A percentile compares a stretch with the other conserved stretches of the same genome.
These are phyloP conservation scores for Bufo bufo DNA, from an alignment of 2,113 vertebrate genomes.

Conservation along the genomic window DNA sequence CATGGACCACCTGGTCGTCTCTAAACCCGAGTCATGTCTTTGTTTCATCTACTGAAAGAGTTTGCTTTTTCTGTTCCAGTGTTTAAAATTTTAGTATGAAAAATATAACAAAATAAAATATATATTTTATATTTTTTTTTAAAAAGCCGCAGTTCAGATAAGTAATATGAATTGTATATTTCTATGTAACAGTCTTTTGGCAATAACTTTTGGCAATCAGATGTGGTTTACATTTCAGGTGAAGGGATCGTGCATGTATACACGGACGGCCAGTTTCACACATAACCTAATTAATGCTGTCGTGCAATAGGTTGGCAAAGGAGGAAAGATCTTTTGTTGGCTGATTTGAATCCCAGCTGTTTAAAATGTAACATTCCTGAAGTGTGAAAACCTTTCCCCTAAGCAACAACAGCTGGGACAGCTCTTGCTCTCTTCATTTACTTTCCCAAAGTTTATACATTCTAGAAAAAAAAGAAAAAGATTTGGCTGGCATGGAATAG, in stretches of 20 bases:
- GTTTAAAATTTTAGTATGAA: neutral
- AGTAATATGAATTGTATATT: conserved; percentile 15
- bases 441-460: conserved; percentile 45
- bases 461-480: conserved; percentile 16
- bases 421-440: conserved; percentile 48
- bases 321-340: conserved; percentile 36
- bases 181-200: conserved; percentile 11
- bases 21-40: neutral
- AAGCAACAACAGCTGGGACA: conserved; percentile 56
- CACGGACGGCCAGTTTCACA: conserved; percentile 13
- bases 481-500: conserved; percentile 15
- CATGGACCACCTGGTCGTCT: conserved; percentile 21
- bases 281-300: conserved; percentile 47
- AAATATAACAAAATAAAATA: neutral
- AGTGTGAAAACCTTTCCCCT: conserved; percentile 51
- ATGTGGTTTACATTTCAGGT: conserved; percentile 25
- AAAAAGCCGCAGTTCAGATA: neutral
- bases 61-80: neutral
- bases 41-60: neutral
- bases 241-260: neutral
- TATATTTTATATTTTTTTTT: neutral
- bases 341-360: conserved; percentile 50
- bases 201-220: neutral
- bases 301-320: conserved; percentile 28
- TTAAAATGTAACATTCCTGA: conserved; percentile 56